Base-by-base conservation (phyloP, 2,797 vertebrate species). In the Meda fulgida region DNA sequence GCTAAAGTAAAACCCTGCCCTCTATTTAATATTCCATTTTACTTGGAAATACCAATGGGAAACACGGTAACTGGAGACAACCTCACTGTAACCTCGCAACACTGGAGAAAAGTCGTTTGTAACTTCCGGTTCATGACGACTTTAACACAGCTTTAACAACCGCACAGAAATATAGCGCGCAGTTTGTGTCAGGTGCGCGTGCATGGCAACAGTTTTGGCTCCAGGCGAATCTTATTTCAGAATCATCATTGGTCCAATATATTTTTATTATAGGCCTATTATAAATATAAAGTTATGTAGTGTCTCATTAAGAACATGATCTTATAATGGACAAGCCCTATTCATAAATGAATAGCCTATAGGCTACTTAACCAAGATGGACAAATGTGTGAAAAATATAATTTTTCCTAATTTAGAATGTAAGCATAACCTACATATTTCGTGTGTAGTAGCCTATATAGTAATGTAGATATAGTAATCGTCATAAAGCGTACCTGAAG, bases 401-500 rank as follows among this genome's bases (percentile, higher is more conserved):
- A 1, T 16, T 48, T 53, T 16, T 5, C 1, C 46, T 16, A 16
- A 48, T 48, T 48, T 48, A 48, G 16, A 18, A 48, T 48, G 14
- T 2, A 16, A 31, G 31, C 31, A 31, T 31, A 31, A 3, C 31
- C 31, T 31, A 31, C 31, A 31, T 31, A 3, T 31, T 31, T 31
- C 31, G 3, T 31, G 31, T n/a, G n/a, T n/a, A n/a, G n/a, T 53
- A 53, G 51, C 21, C 21, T 31, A 10, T 1, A 26, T n/a, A 7
- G 11, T 18, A 31, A 14, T 5, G 48, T 69, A 18, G n/a, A 26
- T 58, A 18, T 26, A 10, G 13, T 48, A 3, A 34, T 40, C 21
- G 26, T 13, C 14, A 8, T 19, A n/a, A 48, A 58, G 43, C 55
- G 31, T 89, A 92, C 92, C 92, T 92, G 92, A 31, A 93, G 89